Base-by-base conservation (phyloP, 2,797 vertebrate genomes). In the Cyprinella venusta region DNA sequence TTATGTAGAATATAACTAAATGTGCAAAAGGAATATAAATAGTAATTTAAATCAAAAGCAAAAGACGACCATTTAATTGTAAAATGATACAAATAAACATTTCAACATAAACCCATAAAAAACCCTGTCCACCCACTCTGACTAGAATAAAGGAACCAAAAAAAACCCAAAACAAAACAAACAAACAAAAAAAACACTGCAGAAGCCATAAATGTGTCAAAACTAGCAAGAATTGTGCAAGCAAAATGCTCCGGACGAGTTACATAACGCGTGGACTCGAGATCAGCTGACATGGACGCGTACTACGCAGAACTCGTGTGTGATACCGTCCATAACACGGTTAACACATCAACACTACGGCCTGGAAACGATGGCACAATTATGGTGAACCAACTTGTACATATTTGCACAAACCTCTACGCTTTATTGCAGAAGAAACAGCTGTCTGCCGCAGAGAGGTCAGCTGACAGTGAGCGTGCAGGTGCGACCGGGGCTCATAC, bases 241-340 rank as follows among this genome's bases (percentile, higher is more conserved):
- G 33, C 45, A 40, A 15, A 65, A 42, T 4, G 9, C 30, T 54
- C 8, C 9, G 59, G 63, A 74, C 7, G 3, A 36, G 33, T 76
- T 76, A 68, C 80, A 56, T 59, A 82, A 75, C 33, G 13, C 4
- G 8, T n/a, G n/a, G 21, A 59, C 36, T 24, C 12, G 16, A 2
- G 10, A 68, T 76, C 61, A 76, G 63, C n/a, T 56, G 71, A 82
- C n/a, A 52, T 16, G 45, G 21, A 65, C 59, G 18, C 52, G 50
- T 6, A 4, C 21, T 13, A 12, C 19, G 2, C 26, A 74, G 59
- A 67, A 65, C n/a, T 63, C 26, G 38, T 26, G 30, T 4, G 59
- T 56, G 36, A 8, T 36, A 42, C 36, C 4, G 5, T 45, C 42
- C 21, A 50, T 9, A 45, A n/a, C 79, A 30, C 9, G 18, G 6